Evolutionary conservation across 2,888 invertebrate species (phyloP).

Genomic region (Torymus aiolomorphi): DNA sequence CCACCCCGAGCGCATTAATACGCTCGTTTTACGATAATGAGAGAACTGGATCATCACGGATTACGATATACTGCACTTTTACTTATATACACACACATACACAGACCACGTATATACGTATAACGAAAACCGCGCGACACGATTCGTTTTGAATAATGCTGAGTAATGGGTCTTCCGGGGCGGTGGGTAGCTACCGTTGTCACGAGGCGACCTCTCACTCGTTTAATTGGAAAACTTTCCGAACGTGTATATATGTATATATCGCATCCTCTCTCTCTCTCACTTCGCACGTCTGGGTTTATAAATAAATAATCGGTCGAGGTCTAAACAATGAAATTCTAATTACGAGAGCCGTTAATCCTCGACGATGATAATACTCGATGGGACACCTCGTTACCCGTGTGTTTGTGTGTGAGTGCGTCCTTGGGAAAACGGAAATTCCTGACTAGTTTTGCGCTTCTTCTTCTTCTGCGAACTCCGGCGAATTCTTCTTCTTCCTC

Average conservation of each 20-base stretch:
- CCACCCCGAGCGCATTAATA: too few relatives aligned
- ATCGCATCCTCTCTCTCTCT: background rate
- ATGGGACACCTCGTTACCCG: conserved; percentile 12
- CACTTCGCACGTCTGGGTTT: too few relatives aligned
- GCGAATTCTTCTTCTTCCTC: too few relatives aligned
- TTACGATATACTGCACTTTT: too few relatives aligned
- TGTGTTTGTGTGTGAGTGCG: background rate
- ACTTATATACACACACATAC: too few relatives aligned
- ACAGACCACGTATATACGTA: too few relatives aligned
- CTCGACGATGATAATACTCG: background rate
- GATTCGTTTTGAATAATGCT: conserved; percentile 12
- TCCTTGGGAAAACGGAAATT: too few relatives aligned
- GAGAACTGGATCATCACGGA: too few relatives aligned
- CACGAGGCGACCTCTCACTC: background rate
- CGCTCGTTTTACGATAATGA: too few relatives aligned
- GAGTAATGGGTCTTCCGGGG: conserved; percentile 40
- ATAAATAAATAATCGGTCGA: conserved; percentile 41
- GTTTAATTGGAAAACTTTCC: conserved; percentile 51
- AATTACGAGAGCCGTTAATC: conserved; percentile 32
- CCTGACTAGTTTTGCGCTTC: too few relatives aligned
- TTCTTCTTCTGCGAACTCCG: background rate
- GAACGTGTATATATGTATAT: background rate
- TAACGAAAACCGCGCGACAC: background rate
- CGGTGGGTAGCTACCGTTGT: background rate
- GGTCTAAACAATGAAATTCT: conserved; percentile 23